phyloP scores from a whole-genome alignment of 2,113 vertebrate genomes.

The Hirundichthys speculiger region DNA sequence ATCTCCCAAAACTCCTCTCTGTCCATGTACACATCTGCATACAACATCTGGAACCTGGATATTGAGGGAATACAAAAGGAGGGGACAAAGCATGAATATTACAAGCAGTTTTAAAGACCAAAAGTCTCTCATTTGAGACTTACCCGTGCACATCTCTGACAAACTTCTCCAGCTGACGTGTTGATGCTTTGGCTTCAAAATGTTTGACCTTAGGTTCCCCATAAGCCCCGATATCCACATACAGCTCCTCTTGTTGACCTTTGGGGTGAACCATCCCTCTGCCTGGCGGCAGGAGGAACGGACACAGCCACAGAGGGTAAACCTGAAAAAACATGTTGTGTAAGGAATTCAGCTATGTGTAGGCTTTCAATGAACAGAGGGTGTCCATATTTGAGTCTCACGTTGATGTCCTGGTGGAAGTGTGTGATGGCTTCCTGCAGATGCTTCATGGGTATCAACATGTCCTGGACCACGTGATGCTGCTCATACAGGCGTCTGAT shows the following conservation, averaged over 20 bases:
- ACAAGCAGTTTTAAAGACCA: no score
- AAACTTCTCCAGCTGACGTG: conserved; percentile 94
- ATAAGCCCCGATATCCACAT: conserved; percentile 95
- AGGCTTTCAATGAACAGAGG: not conserved
- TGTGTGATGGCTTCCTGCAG: conserved; percentile 84
- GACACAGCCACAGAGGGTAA: conserved; percentile 97
- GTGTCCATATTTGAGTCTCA: conserved; percentile 67
- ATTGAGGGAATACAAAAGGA: not conserved
- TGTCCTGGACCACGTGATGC: conserved; percentile 97
- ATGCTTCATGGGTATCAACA: conserved; percentile 94
- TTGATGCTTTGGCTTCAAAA: conserved; percentile 91
- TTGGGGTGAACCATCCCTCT: conserved; percentile 97
- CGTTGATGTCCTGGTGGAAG: conserved; percentile 90
- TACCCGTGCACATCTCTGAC: conserved; percentile 94
- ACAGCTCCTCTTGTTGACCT: conserved; percentile 89
- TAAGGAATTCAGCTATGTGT: not conserved
- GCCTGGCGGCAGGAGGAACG: conserved; percentile 89
- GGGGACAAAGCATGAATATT: no score
- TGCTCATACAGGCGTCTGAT: conserved; percentile 94
- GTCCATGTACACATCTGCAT: conserved; percentile 97
- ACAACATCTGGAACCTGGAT: conserved; percentile 97
- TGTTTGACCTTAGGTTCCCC: conserved; percentile 93
- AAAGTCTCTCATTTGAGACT: conserved; percentile 47
- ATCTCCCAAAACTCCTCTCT: conserved; percentile 98
- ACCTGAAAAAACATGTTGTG: conserved; percentile 79